Evolutionary conservation across 1,140 invertebrate genomes (phyloP), one percentile per base, ranked within the genome.

Genomic region (Drosophila funebris): DNA sequence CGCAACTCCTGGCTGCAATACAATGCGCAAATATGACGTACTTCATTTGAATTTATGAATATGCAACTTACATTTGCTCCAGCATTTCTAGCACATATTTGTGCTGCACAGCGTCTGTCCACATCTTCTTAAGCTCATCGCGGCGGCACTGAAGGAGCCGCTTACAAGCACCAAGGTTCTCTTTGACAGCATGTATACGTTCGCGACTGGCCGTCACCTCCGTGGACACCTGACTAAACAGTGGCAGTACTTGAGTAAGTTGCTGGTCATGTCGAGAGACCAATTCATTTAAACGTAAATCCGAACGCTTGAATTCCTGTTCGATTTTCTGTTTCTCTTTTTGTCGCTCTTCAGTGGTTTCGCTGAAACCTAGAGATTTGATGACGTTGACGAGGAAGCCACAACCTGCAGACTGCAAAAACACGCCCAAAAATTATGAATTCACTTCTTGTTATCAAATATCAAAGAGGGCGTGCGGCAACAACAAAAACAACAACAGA

Each of bases 261-360:
- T 99, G 97, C 83, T 96, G 94, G 90, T 98, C 96, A 92, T 99
- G 96, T 22, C 94, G 94, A 20, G 96, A 96, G 16, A 99, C 96
- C 14, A 99, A 93, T 91, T 97, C 96, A 90, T 98, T 97, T 3
- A 99, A 93, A 78, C 94, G 94, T 72, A 95, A 94, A 93, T 99
- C 98, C 92, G 97, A 98, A 85, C 95, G 94, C 90, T 97, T 97
- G 90, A 96, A 99, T 90, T 98, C 97, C 76, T 97, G 96, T 92
- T 99, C 98, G 29, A 99, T 93, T 92, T 97, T 97, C 0, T 95
- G 95, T 87, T 98, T 98, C 92, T 99, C 98, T 85, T 96, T 95
- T 90, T 99, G 98, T 76, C 98, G 93, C 90, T 99, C 97, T 90
- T 98, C 97, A 92, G 97, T 97, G 27, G 97, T 98, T 92, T 98